Evolutionary conservation across 1,140 invertebrate genomes (phyloP).

Genomic region (Drosophila murphyi): DNA sequence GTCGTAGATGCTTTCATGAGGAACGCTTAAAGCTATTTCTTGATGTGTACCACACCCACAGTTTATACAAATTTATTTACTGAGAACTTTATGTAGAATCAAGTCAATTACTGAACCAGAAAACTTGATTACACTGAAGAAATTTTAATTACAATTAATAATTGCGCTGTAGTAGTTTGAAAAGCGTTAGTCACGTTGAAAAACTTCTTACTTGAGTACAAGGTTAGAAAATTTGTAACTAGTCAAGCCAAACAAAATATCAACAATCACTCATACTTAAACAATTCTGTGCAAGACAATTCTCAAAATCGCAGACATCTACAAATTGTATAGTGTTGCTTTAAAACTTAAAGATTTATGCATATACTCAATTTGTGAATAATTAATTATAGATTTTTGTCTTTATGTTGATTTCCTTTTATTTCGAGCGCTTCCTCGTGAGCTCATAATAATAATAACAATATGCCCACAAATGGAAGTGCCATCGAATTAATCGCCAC

Average conservation of each 20-base stretch:
- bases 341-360: constrained; percentile 29
- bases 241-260: not conserved
- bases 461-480: constrained; percentile 79
- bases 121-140: not conserved
- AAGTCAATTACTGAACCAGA: not conserved
- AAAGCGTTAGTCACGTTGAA: constrained; percentile 1
- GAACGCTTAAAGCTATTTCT: not conserved
- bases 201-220: not conserved
- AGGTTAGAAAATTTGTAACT: not conserved
- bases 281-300: not conserved
- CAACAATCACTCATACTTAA: not conserved
- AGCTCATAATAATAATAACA: constrained; percentile 31
- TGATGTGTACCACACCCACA: not conserved
- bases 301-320: constrained; percentile 3
- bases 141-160: not conserved
- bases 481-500: constrained; percentile 79
- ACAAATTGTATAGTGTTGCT: constrained; percentile 9
- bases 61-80: not conserved
- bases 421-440: constrained; percentile 31
- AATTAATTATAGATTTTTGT: constrained; percentile 63
- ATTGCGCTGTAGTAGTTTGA: not conserved
- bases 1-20: not conserved
- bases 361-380: constrained; percentile 51
- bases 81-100: not conserved
- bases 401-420: constrained; percentile 39